These are phyloP conservation scores for Rachycentron canadum DNA, from an alignment of 2,797 vertebrate genomes.

Conservation along the genomic window DNA sequence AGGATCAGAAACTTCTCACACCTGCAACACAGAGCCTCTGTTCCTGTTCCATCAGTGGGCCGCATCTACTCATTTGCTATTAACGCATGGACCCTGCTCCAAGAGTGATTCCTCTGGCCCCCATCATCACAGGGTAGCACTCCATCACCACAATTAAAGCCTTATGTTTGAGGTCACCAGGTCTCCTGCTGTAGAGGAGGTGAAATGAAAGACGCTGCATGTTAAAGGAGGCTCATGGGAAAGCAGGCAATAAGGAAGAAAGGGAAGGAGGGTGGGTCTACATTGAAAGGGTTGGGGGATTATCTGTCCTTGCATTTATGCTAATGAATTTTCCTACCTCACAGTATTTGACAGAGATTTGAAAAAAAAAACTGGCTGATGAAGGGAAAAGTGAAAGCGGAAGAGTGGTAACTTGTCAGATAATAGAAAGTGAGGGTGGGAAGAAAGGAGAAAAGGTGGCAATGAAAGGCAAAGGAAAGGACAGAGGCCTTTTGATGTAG, in stretches of 20 bases:
- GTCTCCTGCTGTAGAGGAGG: slow-evolving; percentile 62
- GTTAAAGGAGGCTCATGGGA: slow-evolving; percentile 48
- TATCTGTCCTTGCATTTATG: slow-evolving; percentile 75
- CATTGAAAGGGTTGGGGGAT: slow-evolving; percentile 50
- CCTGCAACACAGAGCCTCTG: slow-evolving; percentile 11
- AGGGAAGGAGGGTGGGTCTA: slow-evolving; percentile 33
- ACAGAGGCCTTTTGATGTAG: slow-evolving; percentile 59
- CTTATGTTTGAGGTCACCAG: slow-evolving; percentile 68
- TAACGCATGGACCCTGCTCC: slow-evolving; percentile 64
- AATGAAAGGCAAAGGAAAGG: slow-evolving; percentile 55
- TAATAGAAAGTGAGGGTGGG: slow-evolving; percentile 23
- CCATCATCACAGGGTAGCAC: slow-evolving; percentile 55
- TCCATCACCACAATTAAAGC: slow-evolving; percentile 76
- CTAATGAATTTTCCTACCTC: slow-evolving; percentile 49
- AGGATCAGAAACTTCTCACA: slow-evolving; percentile 22
- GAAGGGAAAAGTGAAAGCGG: slow-evolving; percentile 37
- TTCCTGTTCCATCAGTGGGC: neutral
- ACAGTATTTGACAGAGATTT: slow-evolving; percentile 32
- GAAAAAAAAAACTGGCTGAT: slow-evolving; percentile 40
- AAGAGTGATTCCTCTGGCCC: slow-evolving; percentile 51
- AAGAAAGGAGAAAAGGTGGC: slow-evolving; percentile 30
- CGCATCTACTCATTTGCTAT: slow-evolving; percentile 54
- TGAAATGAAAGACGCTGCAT: slow-evolving; percentile 78
- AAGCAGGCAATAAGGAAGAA: slow-evolving; percentile 20
- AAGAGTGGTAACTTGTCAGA: slow-evolving; percentile 23